Conservation (phyloP, 35 echinoderm and acorn worm genomes). For the Eucidaris tribuloides region DNA sequence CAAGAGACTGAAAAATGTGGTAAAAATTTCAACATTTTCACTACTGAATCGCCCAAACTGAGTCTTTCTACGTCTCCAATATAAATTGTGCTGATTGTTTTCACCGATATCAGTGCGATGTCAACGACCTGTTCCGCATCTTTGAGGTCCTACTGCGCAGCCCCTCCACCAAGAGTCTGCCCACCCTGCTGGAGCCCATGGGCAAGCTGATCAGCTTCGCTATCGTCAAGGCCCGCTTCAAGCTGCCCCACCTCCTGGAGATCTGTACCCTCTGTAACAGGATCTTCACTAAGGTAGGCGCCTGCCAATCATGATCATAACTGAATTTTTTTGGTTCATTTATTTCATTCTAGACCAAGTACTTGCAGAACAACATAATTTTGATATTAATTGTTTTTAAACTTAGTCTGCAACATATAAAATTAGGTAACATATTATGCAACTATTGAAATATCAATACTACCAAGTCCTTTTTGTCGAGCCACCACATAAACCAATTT, state of each 20-base stretch:
- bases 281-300: conserved; percentile 75
- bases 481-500: too few species aligned
- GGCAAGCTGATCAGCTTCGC: conserved; percentile 81
- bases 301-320: neutral
- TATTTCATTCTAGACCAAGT: neutral
- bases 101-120: conserved; percentile 98
- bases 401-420: too few species aligned
- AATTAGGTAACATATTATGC: too few species aligned
- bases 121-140: conserved; percentile 89
- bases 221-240: conserved; percentile 86
- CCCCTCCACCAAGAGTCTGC: conserved; percentile 75
- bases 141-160: conserved; percentile 78
- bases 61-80: too few species aligned
- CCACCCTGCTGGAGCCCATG: conserved; percentile 81
- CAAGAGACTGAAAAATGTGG: too few species aligned
- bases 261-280: conserved; percentile 81
- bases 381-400: too few species aligned
- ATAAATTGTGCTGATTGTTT: too few species aligned
- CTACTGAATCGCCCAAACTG: too few species aligned
- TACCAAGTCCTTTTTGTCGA: too few species aligned
- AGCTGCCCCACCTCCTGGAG: conserved; percentile 83
- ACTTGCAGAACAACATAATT: too few species aligned
- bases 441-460: too few species aligned
- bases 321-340: neutral
- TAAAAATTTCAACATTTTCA: too few species aligned